These are phyloP conservation scores for Baronia brevicornis DNA, from an alignment of 2,888 invertebrate genomes.

Conservation along the genomic window DNA sequence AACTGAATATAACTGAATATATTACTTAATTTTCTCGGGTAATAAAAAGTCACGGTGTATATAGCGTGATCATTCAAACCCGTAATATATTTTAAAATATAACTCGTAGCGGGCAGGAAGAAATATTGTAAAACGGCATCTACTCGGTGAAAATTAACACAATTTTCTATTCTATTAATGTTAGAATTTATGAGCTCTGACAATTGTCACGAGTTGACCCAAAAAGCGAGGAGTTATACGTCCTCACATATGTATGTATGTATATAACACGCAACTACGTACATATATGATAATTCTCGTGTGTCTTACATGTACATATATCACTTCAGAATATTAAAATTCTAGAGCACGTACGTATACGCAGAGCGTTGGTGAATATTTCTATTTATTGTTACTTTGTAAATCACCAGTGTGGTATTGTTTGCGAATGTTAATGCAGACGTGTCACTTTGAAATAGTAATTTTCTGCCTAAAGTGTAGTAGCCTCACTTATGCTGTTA, in stretches of 20 bases:
- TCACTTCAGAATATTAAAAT: conserved; percentile 28
- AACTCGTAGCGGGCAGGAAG: too few relatives aligned
- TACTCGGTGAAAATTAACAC: background rate
- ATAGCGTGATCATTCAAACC: too few relatives aligned
- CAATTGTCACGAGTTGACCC: conserved; percentile 10
- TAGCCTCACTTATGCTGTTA: background rate
- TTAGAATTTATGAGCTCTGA: conserved; percentile 4
- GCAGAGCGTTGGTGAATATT: conserved; percentile 27
- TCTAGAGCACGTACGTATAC: conserved; percentile 37
- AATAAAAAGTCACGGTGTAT: too few relatives aligned
- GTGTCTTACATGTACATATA: too few relatives aligned
- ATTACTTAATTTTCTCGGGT: too few relatives aligned
- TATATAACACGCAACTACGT: too few relatives aligned
- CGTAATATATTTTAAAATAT: too few relatives aligned
- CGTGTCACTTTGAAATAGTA: background rate
- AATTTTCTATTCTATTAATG: background rate
- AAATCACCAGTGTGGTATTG: conserved; percentile 17
- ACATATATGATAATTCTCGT: too few relatives aligned
- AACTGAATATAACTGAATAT: too few relatives aligned
- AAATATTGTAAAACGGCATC: too few relatives aligned
- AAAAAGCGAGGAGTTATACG: conserved; percentile 5
- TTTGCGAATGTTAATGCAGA: background rate
- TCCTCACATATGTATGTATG: too few relatives aligned
- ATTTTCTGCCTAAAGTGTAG: background rate
- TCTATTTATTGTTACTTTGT: conserved; percentile 34